phyloP scores from a whole-genome alignment of 2,797 vertebrate species.

The Chelonia mydas region DNA sequence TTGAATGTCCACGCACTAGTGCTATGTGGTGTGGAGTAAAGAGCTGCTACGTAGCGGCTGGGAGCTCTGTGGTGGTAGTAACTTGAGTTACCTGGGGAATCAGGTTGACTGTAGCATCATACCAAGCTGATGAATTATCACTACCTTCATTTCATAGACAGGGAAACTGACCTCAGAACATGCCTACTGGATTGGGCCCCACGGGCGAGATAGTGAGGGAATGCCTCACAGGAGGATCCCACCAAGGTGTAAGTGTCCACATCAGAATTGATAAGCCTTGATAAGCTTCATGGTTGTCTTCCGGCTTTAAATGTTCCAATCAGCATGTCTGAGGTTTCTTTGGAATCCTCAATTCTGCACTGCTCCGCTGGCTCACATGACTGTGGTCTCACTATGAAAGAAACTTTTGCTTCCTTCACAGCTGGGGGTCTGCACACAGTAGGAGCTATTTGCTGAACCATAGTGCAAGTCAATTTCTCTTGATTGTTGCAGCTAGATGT shows the following conservation, averaged over 20 bases:
- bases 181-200: no score
- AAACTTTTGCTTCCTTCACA: accelerated
- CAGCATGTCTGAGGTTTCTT: accelerated
- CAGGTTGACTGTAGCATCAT: no score
- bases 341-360: neutral
- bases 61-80: neutral
- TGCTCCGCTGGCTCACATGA: neutral
- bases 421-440: accelerated
- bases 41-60: accelerated
- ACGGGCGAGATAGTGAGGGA: no score
- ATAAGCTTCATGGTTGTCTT: accelerated
- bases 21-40: accelerated
- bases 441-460: neutral
- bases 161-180: no score
- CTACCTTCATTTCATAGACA: no score
- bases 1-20: accelerated
- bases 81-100: neutral
- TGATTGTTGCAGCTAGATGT: accelerated
- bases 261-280: neutral
- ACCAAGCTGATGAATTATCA: no score
- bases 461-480: neutral
- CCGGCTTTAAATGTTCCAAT: neutral
- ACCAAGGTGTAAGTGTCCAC: no score
- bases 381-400: neutral
- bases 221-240: no score